Conservation (phyloP, 2,888 invertebrate genomes). For the Drosophila niveifrons region DNA sequence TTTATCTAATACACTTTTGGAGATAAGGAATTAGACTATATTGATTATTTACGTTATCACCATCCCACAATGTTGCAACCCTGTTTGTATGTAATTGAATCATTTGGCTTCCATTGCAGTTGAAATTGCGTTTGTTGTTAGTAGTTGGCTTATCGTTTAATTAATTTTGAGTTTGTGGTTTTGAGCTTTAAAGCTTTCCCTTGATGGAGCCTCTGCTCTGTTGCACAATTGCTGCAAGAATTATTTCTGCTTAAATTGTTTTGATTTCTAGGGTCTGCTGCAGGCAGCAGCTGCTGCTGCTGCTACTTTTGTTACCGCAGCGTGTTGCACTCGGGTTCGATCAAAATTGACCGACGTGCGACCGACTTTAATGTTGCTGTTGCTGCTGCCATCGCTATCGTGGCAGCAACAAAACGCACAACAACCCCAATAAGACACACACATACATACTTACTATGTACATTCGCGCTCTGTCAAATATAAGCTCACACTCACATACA, state of each 20-base stretch:
- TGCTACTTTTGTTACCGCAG: conserved; percentile 15
- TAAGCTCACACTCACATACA: conserved; percentile 42
- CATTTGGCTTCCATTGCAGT: background rate
- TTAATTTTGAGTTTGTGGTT: background rate
- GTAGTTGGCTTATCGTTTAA: background rate
- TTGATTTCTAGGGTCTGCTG: conserved; percentile 15
- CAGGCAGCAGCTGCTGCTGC: conserved; percentile 43
- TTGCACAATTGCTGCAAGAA: background rate
- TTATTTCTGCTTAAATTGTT: background rate
- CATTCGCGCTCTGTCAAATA: conserved; percentile 18
- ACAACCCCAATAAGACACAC: conserved; percentile 50
- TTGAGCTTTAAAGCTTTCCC: background rate
- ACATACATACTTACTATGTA: conserved; percentile 21
- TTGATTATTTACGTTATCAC: too few species aligned
- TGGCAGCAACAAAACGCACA: conserved; percentile 27
- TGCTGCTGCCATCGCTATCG: conserved; percentile 24
- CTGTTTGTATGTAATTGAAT: too few species aligned
- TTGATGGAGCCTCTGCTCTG: too few species aligned
- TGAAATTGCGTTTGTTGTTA: background rate
- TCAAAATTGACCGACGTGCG: conserved; percentile 54
- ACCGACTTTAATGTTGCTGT: conserved; percentile 59
- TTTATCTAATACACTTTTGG: too few species aligned
- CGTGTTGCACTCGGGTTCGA: conserved; percentile 47
- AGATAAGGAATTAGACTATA: too few species aligned
- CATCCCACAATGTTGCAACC: too few species aligned